Evolutionary conservation across 2,113 vertebrate species (phyloP).

Genomic region (Muntiacus muntjak): DNA sequence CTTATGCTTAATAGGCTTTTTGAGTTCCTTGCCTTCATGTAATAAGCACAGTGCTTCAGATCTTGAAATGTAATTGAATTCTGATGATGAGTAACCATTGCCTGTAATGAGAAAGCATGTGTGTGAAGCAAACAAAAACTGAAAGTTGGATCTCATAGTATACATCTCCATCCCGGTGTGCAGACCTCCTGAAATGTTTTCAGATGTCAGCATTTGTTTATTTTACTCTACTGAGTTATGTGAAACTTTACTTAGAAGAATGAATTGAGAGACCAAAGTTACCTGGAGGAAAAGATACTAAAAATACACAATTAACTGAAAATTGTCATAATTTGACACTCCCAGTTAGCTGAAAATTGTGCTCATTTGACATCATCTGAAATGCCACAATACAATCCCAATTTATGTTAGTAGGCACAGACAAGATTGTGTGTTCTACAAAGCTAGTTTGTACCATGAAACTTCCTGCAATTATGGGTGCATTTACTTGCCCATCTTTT

Average conservation of each 20-base stretch:
- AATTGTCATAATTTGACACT: not conserved
- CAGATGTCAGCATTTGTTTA: not conserved
- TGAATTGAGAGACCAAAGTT: not conserved
- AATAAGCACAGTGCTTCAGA: not conserved
- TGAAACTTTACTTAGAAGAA: conserved; percentile 1
- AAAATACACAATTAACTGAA: not conserved
- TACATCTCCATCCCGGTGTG: not conserved
- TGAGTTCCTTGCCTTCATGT: not conserved
- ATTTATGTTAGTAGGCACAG: conserved; percentile 25
- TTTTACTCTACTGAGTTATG: not conserved
- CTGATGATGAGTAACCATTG: not conserved
- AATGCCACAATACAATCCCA: not conserved
- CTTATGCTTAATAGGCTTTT: not conserved
- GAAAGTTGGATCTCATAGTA: not conserved
- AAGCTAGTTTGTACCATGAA: not conserved
- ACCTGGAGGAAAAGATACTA: not conserved
- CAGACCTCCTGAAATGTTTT: not conserved
- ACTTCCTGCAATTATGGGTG: not conserved
- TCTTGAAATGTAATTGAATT: conserved; percentile 14
- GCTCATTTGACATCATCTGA: not conserved
- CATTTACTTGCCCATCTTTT: not conserved
- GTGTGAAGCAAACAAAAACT: conserved; percentile 28
- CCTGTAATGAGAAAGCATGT: not conserved
- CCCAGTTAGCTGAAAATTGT: conserved; percentile 8
- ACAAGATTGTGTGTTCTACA: not conserved